These are phyloP conservation scores for Agrilus biguttatus DNA, from an alignment of 2,888 invertebrate genomes.

Conservation along the genomic window DNA sequence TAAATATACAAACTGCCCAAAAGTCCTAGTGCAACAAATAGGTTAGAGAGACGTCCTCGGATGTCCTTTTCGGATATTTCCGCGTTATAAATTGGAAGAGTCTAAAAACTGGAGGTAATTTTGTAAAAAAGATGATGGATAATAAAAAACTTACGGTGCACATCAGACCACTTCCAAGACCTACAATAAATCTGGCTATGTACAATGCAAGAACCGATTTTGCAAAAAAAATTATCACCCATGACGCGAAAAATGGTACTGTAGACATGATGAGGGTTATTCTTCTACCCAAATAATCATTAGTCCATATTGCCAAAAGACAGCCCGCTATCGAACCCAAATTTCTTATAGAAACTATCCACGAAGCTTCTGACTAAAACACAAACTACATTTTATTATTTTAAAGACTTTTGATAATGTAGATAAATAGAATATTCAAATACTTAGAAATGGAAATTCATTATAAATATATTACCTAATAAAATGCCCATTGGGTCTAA, in stretches of 20 bases:
- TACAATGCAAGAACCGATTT: constrained; percentile 35
- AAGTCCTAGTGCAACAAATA: constrained; percentile 26
- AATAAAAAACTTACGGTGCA: constrained; percentile 8
- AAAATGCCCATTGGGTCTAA: no score
- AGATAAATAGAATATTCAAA: no score
- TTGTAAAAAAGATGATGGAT: constrained; percentile 1
- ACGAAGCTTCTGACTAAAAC: constrained; percentile 35
- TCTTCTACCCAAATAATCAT: constrained; percentile 41
- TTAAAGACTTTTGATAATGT: no score
- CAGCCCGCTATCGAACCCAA: constrained; percentile 41
- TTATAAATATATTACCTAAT: no score
- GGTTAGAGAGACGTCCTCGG: constrained; percentile 27
- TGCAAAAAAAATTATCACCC: constrained; percentile 23
- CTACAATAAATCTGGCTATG: constrained; percentile 47
- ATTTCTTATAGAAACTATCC: constrained; percentile 41
- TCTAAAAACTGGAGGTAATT: constrained; percentile 14
- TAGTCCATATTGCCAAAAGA: constrained; percentile 37
- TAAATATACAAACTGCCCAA: constrained; percentile 27
- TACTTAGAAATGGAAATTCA: no score
- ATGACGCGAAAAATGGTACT: constrained; percentile 38
- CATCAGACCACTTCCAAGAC: constrained; percentile 50
- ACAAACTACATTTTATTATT: neutral
- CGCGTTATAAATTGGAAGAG: constrained; percentile 30
- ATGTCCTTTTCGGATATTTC: constrained; percentile 40
- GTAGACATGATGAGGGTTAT: constrained; percentile 36